A percentile compares a stretch with the other conserved stretches of the same genome.
These are phyloP conservation scores for Muraenolepis orangiensis DNA, from an alignment of 2,797 vertebrate species.

Conservation along the genomic window DNA sequence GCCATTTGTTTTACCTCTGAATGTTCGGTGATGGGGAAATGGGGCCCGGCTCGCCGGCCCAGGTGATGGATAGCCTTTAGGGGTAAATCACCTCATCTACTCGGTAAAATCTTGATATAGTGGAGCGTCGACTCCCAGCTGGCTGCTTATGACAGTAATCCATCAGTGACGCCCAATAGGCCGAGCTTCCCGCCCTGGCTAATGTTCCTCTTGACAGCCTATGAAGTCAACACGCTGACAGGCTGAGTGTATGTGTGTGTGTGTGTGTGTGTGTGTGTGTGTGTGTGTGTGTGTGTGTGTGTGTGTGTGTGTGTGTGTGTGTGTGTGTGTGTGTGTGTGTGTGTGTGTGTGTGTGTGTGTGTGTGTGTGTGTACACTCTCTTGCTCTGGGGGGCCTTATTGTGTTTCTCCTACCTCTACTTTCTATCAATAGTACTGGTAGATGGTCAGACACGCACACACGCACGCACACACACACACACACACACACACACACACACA, in stretches of 20 bases:
- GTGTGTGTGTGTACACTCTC: neutral
- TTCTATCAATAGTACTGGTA: too few relatives aligned
- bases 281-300: slow-evolving; percentile 24
- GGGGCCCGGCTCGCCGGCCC: slow-evolving; percentile 48
- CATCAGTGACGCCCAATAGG: slow-evolving; percentile 71
- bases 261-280: slow-evolving; percentile 4
- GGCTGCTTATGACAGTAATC: slow-evolving; percentile 72
- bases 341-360: slow-evolving; percentile 1
- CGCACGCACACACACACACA: too few relatives aligned
- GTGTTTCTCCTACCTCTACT: neutral
- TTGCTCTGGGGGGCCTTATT: neutral
- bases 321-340: slow-evolving; percentile 4
- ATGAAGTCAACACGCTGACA: slow-evolving; percentile 67
- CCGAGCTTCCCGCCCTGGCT: slow-evolving; percentile 63
- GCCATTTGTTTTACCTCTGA: slow-evolving; percentile 32
- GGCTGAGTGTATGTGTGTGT: slow-evolving; percentile 28
- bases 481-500: neutral
- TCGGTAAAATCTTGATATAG: slow-evolving; percentile 71
- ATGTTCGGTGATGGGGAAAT: slow-evolving; percentile 48
- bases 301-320: slow-evolving; percentile 4
- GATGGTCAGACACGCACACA: neutral
- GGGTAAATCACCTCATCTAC: slow-evolving; percentile 74
- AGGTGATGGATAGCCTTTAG: slow-evolving; percentile 68
- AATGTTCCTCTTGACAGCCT: slow-evolving; percentile 74
- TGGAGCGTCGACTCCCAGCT: slow-evolving; percentile 62